Evolutionary conservation across 2,113 vertebrate genomes (phyloP).

Genomic region (Chinchilla lanigera): DNA sequence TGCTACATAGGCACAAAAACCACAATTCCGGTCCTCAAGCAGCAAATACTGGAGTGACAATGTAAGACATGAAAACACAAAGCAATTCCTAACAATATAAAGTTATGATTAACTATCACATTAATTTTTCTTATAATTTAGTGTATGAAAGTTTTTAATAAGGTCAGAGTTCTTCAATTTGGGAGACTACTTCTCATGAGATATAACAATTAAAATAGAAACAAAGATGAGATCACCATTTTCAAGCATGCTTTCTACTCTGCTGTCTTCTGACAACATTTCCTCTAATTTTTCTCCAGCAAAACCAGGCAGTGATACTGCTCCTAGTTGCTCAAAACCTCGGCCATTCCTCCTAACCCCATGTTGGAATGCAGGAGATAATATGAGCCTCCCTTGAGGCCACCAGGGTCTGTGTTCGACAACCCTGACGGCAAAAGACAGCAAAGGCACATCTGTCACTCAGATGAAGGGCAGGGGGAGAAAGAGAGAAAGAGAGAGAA

Average conservation of each 20-base stretch:
- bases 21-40: not conserved
- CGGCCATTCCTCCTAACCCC: not conserved
- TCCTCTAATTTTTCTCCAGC: not conserved
- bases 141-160: not conserved
- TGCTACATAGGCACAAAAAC: not conserved
- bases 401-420: not conserved
- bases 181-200: not conserved
- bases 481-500: too few species aligned
- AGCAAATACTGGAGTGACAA: not conserved
- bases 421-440: not conserved
- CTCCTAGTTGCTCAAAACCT: not conserved
- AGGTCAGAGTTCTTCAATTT: not conserved
- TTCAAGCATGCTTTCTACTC: not conserved
- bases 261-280: not conserved
- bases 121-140: not conserved
- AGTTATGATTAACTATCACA: not conserved
- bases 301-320: not conserved
- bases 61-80: not conserved
- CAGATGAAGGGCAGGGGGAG: too few species aligned
- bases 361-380: not conserved
- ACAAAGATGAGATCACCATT: not conserved
- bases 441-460: not conserved
- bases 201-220: not conserved
- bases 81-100: not conserved
- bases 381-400: not conserved